These are phyloP conservation scores for Cyprinodon tularosa DNA, from an alignment of 2,113 vertebrate genomes.

Conservation along the genomic window DNA sequence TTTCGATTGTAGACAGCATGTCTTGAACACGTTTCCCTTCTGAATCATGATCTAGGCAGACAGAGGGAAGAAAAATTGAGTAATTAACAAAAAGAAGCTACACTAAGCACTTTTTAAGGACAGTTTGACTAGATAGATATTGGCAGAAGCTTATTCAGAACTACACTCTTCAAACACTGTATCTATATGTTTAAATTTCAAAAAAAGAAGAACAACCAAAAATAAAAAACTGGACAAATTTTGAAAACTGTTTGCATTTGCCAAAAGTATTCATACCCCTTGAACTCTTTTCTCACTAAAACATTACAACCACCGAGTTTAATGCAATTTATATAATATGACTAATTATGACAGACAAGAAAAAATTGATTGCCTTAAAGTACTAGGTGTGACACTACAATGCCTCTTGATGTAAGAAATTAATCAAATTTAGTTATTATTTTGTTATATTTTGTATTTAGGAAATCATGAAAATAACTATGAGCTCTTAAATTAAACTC, in stretches of 20 bases:
- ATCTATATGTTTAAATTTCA: not conserved
- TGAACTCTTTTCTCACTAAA: not conserved
- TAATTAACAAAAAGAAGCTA: slow-evolving; percentile 21
- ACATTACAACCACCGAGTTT: not conserved
- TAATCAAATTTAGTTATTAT: no score
- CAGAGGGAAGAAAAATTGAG: slow-evolving; percentile 18
- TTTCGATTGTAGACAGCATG: slow-evolving; percentile 94
- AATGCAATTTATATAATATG: no score
- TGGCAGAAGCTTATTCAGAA: not conserved
- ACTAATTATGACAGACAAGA: not conserved
- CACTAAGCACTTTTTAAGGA: not conserved
- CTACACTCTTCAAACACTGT: not conserved
- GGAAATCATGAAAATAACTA: no score
- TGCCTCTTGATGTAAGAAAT: no score
- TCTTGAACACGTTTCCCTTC: slow-evolving; percentile 95
- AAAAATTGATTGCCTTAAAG: no score
- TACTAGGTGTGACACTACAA: no score
- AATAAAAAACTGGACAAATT: not conserved
- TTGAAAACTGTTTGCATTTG: not conserved
- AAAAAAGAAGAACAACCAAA: no score
- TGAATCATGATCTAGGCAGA: slow-evolving; percentile 89
- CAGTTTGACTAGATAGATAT: not conserved
- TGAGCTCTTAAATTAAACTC: no score
- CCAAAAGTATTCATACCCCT: not conserved
- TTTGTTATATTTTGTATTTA: no score